Evolutionary conservation across 2,797 vertebrate genomes (phyloP), one percentile per base, ranked within the genome.

Genomic region (Sorex maritimensis): DNA sequence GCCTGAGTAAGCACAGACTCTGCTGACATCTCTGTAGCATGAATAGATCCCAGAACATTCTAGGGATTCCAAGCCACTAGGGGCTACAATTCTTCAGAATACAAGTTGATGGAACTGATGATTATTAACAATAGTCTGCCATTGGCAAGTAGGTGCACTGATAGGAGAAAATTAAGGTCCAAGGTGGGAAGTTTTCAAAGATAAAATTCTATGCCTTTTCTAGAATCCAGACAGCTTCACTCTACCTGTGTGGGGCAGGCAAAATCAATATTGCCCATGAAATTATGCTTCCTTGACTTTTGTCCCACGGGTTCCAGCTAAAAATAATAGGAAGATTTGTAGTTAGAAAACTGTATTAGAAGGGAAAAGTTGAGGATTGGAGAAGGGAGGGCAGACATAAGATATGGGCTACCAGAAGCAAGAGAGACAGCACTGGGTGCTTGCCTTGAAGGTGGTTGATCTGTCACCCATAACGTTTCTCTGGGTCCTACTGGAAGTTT

Each of bases 301-400:
- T 95, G 0, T 38, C 98, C 98, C 26, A 98, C 2, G 1, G 98
- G 98, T 92, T 98, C 97, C 95, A 98, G 61, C 98, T 98, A 92
- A n/a, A 9, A 81, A 79, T 86, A 96, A 65, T 95, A 96, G 34
- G 86, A 92, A 14, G 75, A 9, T 0, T 6, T 11, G 8, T 23
- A 17, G 15, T 97, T 72, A 82, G 81, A 73, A 74, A 52, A 61
- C 73, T 41, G 44, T 0, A 24, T 1, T 30, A 24, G 58, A 34
- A 78, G 1, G 11, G 30, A 23, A 21, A 81, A 63, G 61, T 44
- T 23, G 14, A 84, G 86, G 44, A 12, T 49, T 7, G 21, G 3
- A 13, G 30, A 17, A 12, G 52, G n/a, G 65, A 17, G n/a, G 24
- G 46, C 21, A 2, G 30, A 7, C 13, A 67, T 67, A 28, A 67